Evolutionary conservation across 2,888 invertebrate species (phyloP).

Genomic region (Ypsolopha sequella): DNA sequence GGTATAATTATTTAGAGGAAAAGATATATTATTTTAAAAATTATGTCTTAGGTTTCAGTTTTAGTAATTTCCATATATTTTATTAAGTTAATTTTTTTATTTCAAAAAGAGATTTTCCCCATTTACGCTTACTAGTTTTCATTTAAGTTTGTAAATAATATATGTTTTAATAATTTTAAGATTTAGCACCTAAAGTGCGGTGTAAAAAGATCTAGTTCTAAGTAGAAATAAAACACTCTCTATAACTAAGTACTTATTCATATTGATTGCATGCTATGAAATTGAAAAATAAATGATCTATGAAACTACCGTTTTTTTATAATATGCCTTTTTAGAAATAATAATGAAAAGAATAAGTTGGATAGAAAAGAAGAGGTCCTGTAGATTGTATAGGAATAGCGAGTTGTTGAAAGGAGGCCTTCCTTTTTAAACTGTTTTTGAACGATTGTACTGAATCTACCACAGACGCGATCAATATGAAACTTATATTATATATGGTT

Average conservation of each 20-base stretch:
- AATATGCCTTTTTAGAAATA: too few species aligned
- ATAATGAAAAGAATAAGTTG: too few species aligned
- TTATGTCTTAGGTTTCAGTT: slow-evolving; percentile 11
- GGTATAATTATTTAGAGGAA: slow-evolving; percentile 9
- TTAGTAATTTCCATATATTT: slow-evolving; percentile 14
- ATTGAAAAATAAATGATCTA: background rate
- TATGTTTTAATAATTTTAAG: background rate
- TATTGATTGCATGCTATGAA: slow-evolving; percentile 3
- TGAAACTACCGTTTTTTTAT: too few species aligned
- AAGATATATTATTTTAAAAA: slow-evolving; percentile 4
- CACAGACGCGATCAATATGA: too few species aligned
- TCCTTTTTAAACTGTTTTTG: too few species aligned
- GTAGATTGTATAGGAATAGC: too few species aligned
- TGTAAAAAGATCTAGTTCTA: background rate
- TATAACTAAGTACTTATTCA: background rate
- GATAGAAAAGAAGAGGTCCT: too few species aligned
- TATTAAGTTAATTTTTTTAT: slow-evolving; percentile 14
- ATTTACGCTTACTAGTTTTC: slow-evolving; percentile 16
- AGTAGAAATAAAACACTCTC: background rate
- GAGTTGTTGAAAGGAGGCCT: too few species aligned
- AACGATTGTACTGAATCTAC: too few species aligned
- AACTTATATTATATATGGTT: too few species aligned
- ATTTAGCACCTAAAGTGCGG: background rate
- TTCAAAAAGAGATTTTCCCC: slow-evolving; percentile 3
- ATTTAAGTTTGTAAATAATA: slow-evolving; percentile 11